Base-by-base conservation (phyloP, 2,888 invertebrate genomes). In the Scaptomyza polygonia region DNA sequence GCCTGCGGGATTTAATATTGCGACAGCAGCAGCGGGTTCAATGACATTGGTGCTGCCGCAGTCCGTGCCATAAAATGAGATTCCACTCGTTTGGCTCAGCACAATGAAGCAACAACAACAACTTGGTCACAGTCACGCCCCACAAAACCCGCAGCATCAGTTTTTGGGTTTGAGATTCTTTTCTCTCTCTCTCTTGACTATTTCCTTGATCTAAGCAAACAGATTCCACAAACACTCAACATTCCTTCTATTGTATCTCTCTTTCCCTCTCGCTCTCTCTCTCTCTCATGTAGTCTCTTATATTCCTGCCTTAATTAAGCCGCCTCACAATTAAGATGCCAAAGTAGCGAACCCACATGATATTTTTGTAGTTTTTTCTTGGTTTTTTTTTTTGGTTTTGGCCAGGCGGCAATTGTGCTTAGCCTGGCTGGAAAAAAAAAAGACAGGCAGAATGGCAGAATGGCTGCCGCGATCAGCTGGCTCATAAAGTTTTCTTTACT, bases 401-500 rank as follows among this genome's bases (percentile, higher is more conserved):
- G 59, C 25, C 44, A 49, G 61, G 34, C 40, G 47, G 61, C 71
- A 68, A 68, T 68, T 68, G 75, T 44, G 53, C 25, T 48, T 32
- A 39, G 34, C 25, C 34, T 25, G 59, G 40, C 62, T 45, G 30
- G n/a, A n/a, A n/a, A 16, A 40, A 16, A 25, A 5, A 25, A 25
- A 5, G 25, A 25, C 25, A 25, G 25, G 25, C 30, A n/a, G 18
- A 48, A 48, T 62, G 63, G 63, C 64, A 3, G 8, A 39, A 39
- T 39, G 39, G 16, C 39, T 9, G 14, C n/a, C 2, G n/a, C 42
- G 73, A 62, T 86, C 84, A 83, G 86, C 77, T 73, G 70, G 76
- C 55, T 58, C 86, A 82, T 83, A 83, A 87, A 87, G 72, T 85
- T 87, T 73, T 67, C 25, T 11, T 16, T 11, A 3, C 14, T 14